Conservation (phyloP, 2,113 vertebrate species). For the Hyperoodon ampullatus region DNA sequence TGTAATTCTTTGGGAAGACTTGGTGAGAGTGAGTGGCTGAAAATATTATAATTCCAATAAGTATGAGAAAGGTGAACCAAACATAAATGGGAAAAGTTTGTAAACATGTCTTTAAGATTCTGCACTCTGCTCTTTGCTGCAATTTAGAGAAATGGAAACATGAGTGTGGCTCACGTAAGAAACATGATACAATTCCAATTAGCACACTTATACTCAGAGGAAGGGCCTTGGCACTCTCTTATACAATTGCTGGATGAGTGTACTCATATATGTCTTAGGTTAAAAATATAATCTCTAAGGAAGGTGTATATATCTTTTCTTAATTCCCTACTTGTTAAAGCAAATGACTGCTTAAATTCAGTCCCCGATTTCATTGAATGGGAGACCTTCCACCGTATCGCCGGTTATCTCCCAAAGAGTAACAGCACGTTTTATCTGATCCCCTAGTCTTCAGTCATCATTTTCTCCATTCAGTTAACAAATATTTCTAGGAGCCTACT, state of each 20-base stretch:
- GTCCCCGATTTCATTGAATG: background rate
- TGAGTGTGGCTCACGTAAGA: background rate
- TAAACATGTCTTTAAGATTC: background rate
- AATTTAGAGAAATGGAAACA: background rate
- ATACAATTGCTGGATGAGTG: background rate
- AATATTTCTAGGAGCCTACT: background rate
- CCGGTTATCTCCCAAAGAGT: background rate
- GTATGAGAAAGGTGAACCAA: background rate
- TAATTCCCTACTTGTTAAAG: background rate
- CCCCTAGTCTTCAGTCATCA: background rate
- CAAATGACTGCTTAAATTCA: background rate
- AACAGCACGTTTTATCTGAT: background rate
- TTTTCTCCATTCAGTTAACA: background rate
- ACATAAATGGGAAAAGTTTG: background rate
- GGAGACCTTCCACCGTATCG: background rate
- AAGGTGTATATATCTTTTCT: background rate
- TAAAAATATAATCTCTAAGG: background rate
- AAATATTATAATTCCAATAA: background rate
- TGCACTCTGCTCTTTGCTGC: background rate
- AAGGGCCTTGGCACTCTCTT: background rate
- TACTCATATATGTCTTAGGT: background rate
- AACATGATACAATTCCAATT: background rate
- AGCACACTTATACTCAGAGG: background rate
- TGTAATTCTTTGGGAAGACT: background rate
- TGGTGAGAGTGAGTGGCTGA: background rate